Percentiles rank a stretch among this genome's conserved stretches.
These are phyloP conservation scores for Dysmachus trigonus DNA, from an alignment of 2,888 invertebrate species.

Conservation along the genomic window DNA sequence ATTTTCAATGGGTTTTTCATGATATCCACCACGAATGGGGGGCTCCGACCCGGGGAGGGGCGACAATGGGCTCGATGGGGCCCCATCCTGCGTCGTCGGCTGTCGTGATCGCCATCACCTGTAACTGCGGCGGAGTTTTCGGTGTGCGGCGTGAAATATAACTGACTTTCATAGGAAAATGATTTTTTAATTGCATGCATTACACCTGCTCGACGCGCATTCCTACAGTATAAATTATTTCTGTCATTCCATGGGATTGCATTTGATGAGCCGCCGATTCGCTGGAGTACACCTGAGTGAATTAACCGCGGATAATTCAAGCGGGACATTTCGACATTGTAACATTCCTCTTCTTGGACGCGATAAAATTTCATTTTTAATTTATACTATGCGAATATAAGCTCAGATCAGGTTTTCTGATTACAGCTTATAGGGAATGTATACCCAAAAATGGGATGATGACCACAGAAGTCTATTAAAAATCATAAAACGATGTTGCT, in stretches of 20 bases:
- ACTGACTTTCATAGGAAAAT: neutral
- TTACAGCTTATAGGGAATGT: no score
- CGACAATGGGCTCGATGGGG: neutral
- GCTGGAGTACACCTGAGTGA: neutral
- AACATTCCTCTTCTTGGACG: neutral
- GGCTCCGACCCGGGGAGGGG: neutral
- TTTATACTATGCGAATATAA: no score
- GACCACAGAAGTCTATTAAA: no score
- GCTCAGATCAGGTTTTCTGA: no score
- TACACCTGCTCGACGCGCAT: neutral
- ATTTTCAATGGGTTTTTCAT: constrained; percentile 1
- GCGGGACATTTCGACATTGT: neutral
- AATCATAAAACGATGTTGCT: no score
- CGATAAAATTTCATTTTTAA: neutral
- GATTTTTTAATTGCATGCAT: neutral
- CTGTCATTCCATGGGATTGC: neutral
- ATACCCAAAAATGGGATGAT: no score
- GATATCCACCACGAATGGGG: neutral
- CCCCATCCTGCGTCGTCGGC: neutral
- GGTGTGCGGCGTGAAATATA: neutral
- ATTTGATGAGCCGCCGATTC: neutral
- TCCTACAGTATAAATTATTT: neutral
- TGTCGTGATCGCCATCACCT: neutral
- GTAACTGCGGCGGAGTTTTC: neutral
- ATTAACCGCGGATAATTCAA: neutral